Percentiles rank a stretch among this genome's conserved stretches.
Conservation (phyloP, 2,888 invertebrate genomes). For the Xestia sexstrigata region DNA sequence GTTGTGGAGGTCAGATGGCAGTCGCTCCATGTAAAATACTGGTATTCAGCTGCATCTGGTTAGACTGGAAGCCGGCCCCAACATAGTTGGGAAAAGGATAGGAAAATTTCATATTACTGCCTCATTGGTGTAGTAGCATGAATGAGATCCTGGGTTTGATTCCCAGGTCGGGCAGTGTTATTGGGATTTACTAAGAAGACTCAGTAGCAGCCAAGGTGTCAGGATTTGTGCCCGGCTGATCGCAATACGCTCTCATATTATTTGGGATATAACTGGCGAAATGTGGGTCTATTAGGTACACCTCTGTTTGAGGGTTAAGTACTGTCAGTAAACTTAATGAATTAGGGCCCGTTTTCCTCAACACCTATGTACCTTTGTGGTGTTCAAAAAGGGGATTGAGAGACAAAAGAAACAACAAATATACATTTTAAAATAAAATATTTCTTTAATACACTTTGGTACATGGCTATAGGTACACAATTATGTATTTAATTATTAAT, state of each 20-base stretch:
- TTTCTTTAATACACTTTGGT: slow-evolving; percentile 77
- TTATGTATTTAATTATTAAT: slow-evolving; percentile 56
- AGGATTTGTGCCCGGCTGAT: too few species aligned
- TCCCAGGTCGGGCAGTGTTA: not conserved
- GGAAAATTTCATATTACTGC: too few species aligned
- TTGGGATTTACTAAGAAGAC: not conserved
- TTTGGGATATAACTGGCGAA: too few species aligned
- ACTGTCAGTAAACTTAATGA: too few species aligned
- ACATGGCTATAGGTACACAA: slow-evolving; percentile 71
- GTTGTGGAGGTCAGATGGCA: not conserved
- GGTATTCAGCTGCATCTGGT: not conserved
- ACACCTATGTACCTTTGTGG: too few species aligned
- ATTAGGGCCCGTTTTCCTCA: too few species aligned
- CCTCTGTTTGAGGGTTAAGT: too few species aligned
- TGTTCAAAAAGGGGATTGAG: not conserved
- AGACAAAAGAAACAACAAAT: slow-evolving; percentile 34
- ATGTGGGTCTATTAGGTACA: too few species aligned
- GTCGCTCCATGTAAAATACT: not conserved
- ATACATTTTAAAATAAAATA: slow-evolving; percentile 78
- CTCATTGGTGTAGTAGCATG: not conserved
- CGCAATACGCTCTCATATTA: too few species aligned
- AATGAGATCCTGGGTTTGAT: not conserved
- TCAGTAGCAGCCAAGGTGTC: too few species aligned
- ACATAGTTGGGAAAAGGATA: not conserved
- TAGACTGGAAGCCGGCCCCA: not conserved